Evolutionary conservation across 2,888 invertebrate species (phyloP).

Genomic region (Stomorhina lunata): DNA sequence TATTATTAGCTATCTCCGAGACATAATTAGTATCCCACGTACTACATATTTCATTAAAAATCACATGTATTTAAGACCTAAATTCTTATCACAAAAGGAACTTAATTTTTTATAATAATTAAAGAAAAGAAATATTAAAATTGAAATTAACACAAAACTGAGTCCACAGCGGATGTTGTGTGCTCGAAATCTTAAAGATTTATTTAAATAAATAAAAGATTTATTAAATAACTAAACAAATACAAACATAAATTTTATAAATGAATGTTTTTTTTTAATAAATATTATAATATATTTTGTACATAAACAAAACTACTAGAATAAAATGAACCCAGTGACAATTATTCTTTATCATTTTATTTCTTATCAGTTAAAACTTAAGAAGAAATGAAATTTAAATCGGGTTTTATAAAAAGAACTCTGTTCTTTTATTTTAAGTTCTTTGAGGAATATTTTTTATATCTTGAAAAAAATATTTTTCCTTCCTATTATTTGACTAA

Average conservation of each 20-base stretch:
- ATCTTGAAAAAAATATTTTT: slow-evolving; percentile 16
- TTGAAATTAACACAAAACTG: slow-evolving; percentile 38
- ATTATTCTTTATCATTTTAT: slow-evolving; percentile 21
- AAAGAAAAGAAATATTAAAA: slow-evolving; percentile 33
- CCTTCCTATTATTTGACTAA: slow-evolving; percentile 19
- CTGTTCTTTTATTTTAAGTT: not conserved
- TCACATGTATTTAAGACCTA: slow-evolving; percentile 71
- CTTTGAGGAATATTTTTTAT: not conserved
- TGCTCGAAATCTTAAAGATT: slow-evolving; percentile 42
- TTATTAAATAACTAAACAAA: slow-evolving; percentile 15
- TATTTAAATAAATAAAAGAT: slow-evolving; percentile 32
- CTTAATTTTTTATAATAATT: slow-evolving; percentile 65
- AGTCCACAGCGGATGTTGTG: slow-evolving; percentile 65
- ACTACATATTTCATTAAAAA: not conserved
- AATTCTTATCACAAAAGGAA: slow-evolving; percentile 78
- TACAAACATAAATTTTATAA: not conserved
- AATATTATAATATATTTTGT: too few species aligned
- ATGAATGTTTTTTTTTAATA: too few species aligned
- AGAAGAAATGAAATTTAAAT: slow-evolving; percentile 13
- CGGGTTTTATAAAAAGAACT: slow-evolving; percentile 39
- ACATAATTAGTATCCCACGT: too few species aligned
- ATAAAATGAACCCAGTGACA: slow-evolving; percentile 52
- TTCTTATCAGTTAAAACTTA: not conserved
- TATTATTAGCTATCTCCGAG: too few species aligned
- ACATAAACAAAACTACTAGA: slow-evolving; percentile 24